Evolutionary conservation across 1,140 invertebrate genomes (phyloP), one percentile per base, ranked within the genome.

Genomic region (Diorhabda elongata): DNA sequence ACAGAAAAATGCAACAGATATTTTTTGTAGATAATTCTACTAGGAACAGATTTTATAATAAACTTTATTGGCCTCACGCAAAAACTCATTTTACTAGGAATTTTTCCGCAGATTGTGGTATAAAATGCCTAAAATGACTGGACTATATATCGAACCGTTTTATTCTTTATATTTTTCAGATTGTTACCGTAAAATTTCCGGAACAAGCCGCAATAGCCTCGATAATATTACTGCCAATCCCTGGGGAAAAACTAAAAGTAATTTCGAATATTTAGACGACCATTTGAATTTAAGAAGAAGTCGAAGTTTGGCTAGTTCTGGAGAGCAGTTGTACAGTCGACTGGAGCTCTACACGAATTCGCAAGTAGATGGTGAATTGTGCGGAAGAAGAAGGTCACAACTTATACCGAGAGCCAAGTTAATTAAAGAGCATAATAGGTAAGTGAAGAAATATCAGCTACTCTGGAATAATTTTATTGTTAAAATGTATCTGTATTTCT

Each of bases 351-450:
- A 85, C 87, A 79, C 67, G 58, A 45, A 85, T 87, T 71, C 83
- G 64, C 41, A 77, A 67, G 75, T 78, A 72, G 74, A 74, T n/a
- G 77, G 77, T 3, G 75, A 80, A 26, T 76, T 74, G 71, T 84
- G 85, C 74, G 84, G 85, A 64, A 85, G 84, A 67, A 86, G 88
- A 68, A 85, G 89, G 72, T 88, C 89, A 42, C 90, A 91, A 79
- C 82, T 92, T 64, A 92, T 92, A 80, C 91, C 91, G 43, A 85
- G 91, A 72, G 90, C 90, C 41, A 89, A 90, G 75, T 83, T 92
- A 61, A 89, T 91, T 73, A 90, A 91, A n/a, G 47, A 52, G n/a
- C 47, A 52, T 52, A 52, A 52, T n/a, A 52, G 47, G 47, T 52
- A n/a, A 52, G 47, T 52, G 47, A 52, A 2, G 26, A 26, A 26